These are phyloP conservation scores for Brachyhypopomus occidentalis DNA, from an alignment of 2,113 vertebrate species.

Conservation along the genomic window DNA sequence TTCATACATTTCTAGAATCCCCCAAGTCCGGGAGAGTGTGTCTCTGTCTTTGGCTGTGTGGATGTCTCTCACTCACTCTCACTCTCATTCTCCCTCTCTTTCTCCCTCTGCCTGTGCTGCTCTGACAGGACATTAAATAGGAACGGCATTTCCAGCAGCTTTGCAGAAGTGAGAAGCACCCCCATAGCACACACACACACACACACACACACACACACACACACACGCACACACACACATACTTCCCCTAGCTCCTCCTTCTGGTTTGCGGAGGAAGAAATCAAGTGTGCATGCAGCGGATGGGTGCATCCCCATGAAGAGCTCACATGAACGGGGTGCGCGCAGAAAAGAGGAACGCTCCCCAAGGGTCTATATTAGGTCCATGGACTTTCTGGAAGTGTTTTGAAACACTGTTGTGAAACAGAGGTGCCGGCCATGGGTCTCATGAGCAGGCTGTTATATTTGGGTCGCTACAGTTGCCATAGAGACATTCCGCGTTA, in stretches of 20 bases:
- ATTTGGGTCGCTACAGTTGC: slow-evolving; percentile 47
- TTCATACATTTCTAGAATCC: background rate
- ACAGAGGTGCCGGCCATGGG: slow-evolving; percentile 20
- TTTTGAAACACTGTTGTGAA: slow-evolving; percentile 52
- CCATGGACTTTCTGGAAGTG: slow-evolving; percentile 35
- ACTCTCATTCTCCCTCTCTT: background rate
- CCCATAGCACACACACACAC: background rate
- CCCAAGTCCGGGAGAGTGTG: background rate
- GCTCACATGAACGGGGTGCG: slow-evolving; percentile 14
- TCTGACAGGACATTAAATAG: slow-evolving; percentile 17
- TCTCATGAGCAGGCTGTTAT: slow-evolving; percentile 39
- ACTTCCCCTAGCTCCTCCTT: background rate
- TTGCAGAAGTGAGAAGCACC: slow-evolving; percentile 46
- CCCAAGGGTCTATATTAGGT: slow-evolving; percentile 36
- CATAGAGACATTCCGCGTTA: slow-evolving; percentile 39
- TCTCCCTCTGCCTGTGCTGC: background rate
- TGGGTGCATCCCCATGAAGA: background rate
- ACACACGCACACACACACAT: no score
- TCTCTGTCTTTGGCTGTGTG: no score
- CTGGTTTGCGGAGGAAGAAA: slow-evolving; percentile 1
- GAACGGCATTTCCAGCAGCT: slow-evolving; percentile 35
- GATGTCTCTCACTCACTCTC: no score
- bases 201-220: no score
- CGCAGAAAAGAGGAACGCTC: slow-evolving; percentile 44
- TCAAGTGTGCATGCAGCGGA: background rate